Evolutionary conservation across 2,113 vertebrate species (phyloP).

Genomic region (Myiozetetes cayanensis): DNA sequence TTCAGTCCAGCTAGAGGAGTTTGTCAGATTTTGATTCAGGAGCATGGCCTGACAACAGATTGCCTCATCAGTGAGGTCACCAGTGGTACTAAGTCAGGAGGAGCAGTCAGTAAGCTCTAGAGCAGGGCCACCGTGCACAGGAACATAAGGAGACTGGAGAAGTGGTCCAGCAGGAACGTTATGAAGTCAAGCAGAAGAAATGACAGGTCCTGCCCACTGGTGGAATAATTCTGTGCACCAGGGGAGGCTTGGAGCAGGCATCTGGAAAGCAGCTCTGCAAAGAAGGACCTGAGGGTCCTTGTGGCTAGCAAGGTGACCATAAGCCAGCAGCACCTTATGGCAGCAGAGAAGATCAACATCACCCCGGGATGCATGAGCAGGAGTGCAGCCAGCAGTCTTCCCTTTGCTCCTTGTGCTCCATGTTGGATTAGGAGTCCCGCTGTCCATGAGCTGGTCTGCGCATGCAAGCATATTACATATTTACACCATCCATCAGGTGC

Average conservation of each 20-base stretch:
- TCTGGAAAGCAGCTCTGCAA: not conserved
- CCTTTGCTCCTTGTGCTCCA: not conserved
- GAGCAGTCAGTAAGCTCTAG: not conserved
- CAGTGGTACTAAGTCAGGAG: not conserved
- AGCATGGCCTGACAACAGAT: not conserved
- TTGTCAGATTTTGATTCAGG: not conserved
- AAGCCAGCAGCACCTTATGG: not conserved
- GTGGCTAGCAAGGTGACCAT: not conserved
- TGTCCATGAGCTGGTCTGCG: accelerated
- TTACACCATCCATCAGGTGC: not conserved
- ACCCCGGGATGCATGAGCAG: not conserved
- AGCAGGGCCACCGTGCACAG: not conserved
- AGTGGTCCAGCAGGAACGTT: not conserved
- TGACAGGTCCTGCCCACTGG: not conserved
- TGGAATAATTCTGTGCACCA: not conserved
- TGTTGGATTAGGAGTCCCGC: not conserved
- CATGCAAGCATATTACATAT: not conserved
- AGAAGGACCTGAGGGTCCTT: not conserved
- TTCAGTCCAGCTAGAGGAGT: not conserved
- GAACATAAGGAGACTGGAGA: not conserved
- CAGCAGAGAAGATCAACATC: not conserved
- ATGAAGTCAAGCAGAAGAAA: not conserved
- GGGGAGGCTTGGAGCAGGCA: not conserved
- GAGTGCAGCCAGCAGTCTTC: not conserved
- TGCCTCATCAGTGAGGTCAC: not conserved